Evolutionary conservation across 1,140 invertebrate genomes (phyloP), one percentile per base, ranked within the genome.

Genomic region (Coenobita brevimanus): DNA sequence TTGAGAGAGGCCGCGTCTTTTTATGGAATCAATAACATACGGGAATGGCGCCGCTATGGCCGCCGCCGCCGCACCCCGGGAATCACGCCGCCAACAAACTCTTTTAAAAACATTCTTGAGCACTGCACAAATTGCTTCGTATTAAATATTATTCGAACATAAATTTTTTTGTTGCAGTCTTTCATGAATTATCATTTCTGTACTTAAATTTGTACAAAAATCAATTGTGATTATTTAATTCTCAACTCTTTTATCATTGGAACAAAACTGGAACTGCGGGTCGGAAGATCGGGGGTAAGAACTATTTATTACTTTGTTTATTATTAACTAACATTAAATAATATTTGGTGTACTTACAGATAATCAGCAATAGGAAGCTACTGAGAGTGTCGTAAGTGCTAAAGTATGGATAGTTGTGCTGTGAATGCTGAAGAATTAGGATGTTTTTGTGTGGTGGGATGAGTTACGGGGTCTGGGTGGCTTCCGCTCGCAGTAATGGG

Each of bases 1-100:
- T 13, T 41, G 81, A 75, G 86, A 88, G 86, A 81, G 73, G 81
- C 81, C 89, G 89, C 84, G 89, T 90, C 86, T 90, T 90, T 90
- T 90, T 90, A 90, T 90, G 89, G 87, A 90, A 90, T 90, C 89
- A 90, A 90, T 90, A 90, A 90, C 89, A 82, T 80, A 86, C 79
- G 85, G 87, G 87, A 90, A 89, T 89, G 89, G 82, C 87, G 89
- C 87, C 89, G 83, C 85, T 73, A 87, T 89, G 89, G 89, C 82
- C 87, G 87, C 87, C 81, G 67, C 81, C 67, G 43, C 81, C 81
- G 80, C 76, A 80, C 80, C 80, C 80, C 67, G 81, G 81, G 81
- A 83, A 83, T 83, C 81, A 73, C 43, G 50, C 46, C 64, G 57
- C 41, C 10, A 15, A 1, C 50, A 81, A 87, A 87, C 62, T 87